Evolutionary conservation across 2,113 vertebrate genomes (phyloP).

Genomic region (Nipponia nippon): DNA sequence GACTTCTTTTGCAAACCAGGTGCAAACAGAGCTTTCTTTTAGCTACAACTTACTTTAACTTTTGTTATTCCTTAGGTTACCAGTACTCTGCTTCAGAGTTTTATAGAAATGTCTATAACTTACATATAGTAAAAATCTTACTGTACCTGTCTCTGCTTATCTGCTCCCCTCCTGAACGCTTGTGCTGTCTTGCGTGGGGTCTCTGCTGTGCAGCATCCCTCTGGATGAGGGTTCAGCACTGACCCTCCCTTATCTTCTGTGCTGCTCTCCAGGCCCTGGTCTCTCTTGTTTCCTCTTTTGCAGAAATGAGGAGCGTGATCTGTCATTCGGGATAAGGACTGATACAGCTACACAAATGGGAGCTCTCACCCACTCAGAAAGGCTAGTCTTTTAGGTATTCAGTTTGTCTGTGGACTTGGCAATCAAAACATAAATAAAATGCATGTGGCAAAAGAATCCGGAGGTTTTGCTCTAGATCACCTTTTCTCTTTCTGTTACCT

Average conservation of each 20-base stretch:
- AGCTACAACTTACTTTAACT: background rate
- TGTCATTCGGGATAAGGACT: background rate
- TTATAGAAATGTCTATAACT: background rate
- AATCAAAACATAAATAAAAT: background rate
- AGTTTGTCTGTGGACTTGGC: background rate
- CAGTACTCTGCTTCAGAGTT: background rate
- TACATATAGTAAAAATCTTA: background rate
- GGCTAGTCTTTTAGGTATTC: background rate
- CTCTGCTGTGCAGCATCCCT: background rate
- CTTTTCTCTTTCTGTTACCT: background rate
- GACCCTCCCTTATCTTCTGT: background rate
- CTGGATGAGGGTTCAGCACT: background rate
- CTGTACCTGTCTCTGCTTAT: background rate
- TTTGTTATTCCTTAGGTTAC: background rate
- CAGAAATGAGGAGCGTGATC: background rate
- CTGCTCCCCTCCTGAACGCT: background rate
- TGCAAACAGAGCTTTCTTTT: background rate
- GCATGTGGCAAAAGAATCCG: background rate
- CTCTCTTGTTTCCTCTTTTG: background rate
- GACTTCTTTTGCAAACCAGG: background rate
- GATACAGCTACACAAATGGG: too few relatives aligned
- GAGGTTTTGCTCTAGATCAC: background rate
- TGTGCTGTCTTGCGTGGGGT: accelerated
- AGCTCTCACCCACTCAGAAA: background rate
- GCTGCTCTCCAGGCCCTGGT: background rate